Base-by-base conservation (phyloP, 2,113 vertebrate genomes). In the Smithornis capensis region DNA sequence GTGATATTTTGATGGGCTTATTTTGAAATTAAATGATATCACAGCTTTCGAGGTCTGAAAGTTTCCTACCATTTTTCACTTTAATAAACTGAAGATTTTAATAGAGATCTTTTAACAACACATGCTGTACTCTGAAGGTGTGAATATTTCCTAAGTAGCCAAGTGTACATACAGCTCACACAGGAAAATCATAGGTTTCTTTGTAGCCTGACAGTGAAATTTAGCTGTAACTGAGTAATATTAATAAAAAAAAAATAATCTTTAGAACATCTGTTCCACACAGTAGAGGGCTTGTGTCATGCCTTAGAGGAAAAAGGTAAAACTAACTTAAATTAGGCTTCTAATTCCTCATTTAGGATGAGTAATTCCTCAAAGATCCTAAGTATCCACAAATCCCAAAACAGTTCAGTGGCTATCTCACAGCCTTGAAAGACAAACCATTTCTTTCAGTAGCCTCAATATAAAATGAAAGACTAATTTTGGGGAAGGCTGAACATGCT, bases 1-100 rank as follows among this genome's bases (percentile, higher is more conserved):
- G n/a, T 45, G 76, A 94, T 52, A 92, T 80, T 85, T 76, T 90
- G 31, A 12, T 81, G 64, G 29, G 33, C 8, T 80, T 95, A 56
- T 63, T 95, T 83, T 90, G 56, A 95, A 94, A 83, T 56, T 8
- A 92, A 93, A 83, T 89, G 3, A 91, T 90, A 90, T 59, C 42
- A 95, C 63, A 90, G 45, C 24, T 94, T 78, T 73, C 7, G 29
- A 93, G 63, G 44, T 68, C 73, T 92, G 80, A 64, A 92, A 74
- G 24, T 89, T 89, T 92, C 83, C 80, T 90, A 71, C 56, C 37
- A 92, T 87, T 93, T 94, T 77, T 92, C 77, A 77, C 31, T 83
- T 96, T 93, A 93, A 92, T 89, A 94, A 94, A 93, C 50, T 92
- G 65, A 91, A 95, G 67, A 87, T 79, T 95, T 96, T 88, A 75